Percentiles rank a stretch among this genome's conserved stretches.
Conservation (phyloP, 1,140 invertebrate genomes). For the Drosophila mauritiana region DNA sequence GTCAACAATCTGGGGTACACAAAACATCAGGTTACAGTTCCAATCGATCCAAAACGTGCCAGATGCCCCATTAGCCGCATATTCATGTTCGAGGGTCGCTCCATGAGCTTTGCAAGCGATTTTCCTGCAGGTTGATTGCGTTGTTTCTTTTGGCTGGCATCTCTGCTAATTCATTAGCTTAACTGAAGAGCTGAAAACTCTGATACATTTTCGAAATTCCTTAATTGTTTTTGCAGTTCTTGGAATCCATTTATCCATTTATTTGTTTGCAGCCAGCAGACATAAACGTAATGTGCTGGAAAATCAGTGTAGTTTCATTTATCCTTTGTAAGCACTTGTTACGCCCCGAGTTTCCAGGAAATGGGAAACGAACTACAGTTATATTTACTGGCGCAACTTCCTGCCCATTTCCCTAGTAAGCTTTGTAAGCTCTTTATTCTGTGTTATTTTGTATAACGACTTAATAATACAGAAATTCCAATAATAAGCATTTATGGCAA, state of each 20-base stretch:
- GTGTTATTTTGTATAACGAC: not conserved
- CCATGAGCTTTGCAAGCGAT: not conserved
- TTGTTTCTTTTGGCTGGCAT: not conserved
- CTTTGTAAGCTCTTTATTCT: not conserved
- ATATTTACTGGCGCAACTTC: not conserved
- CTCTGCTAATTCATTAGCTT: not conserved
- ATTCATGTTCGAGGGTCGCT: slow-evolving; percentile 12
- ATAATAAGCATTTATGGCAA: no score
- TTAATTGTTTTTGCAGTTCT: not conserved
- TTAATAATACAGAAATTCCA: no score
- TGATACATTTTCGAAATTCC: not conserved
- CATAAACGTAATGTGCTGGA: not conserved
- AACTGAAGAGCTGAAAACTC: not conserved
- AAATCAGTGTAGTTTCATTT: not conserved
- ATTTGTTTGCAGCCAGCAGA: not conserved
- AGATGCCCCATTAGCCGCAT: slow-evolving; percentile 29
- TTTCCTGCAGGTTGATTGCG: not conserved
- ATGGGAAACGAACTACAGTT: not conserved
- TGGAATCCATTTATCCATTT: not conserved
- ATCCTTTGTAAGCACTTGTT: slow-evolving; percentile 3
- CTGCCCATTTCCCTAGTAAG: not conserved
- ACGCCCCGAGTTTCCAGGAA: slow-evolving; percentile 5
- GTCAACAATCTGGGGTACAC: slow-evolving; percentile 38
- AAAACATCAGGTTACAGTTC: slow-evolving; percentile 44
- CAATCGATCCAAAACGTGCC: slow-evolving; percentile 43